Base-by-base conservation (phyloP, 2,113 vertebrate genomes). In the Syngnathus scovelli region DNA sequence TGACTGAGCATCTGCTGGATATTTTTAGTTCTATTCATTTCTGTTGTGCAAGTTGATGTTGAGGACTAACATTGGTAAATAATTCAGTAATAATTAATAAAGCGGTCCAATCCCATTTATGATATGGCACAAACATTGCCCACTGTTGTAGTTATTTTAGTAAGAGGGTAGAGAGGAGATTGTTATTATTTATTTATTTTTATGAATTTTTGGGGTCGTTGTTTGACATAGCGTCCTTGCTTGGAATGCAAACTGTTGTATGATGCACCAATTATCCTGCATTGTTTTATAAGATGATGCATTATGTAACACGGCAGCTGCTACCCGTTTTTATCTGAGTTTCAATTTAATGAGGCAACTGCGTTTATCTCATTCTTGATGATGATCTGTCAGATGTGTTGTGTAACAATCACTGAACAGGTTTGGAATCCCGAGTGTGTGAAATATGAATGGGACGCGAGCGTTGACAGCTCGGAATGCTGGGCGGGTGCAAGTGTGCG, bases 361-460 rank as follows among this genome's bases (percentile, higher is more conserved):
- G 39, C 15, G n/a, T 62, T 13, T 2, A 62, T 62, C 39, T 44
- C 13, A 7, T n/a, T 43, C n/a, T n/a, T 0, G 19, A 41, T 1
- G 38, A 7, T 61, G 41, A n/a, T 7, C 37, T 4, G 18, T 39
- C 59, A 41, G 78, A 63, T 4, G 62, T 73, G 51, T 83, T 79
- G 68, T 76, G 58, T 68, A 78, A 83, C 15, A 33, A 58, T 58
- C 55, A 58, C 69, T 78, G 68, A 91, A 86, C 85, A 68, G 83
- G 89, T 90, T 89, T 89, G 61, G 39, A 64, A 82, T 54, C 74
- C 44, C 38, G 54, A 51, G 56, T n/a, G 64, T n/a, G 64, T 46
- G 39, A 68, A 71, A 61, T 59, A 46, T 41, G 39, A 70, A 52
- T 27, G 61, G 69, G 33, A 12, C 27, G 21, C 62, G 71, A 66